Conservation (phyloP, 2,797 vertebrate genomes). For the Botia almorhae region DNA sequence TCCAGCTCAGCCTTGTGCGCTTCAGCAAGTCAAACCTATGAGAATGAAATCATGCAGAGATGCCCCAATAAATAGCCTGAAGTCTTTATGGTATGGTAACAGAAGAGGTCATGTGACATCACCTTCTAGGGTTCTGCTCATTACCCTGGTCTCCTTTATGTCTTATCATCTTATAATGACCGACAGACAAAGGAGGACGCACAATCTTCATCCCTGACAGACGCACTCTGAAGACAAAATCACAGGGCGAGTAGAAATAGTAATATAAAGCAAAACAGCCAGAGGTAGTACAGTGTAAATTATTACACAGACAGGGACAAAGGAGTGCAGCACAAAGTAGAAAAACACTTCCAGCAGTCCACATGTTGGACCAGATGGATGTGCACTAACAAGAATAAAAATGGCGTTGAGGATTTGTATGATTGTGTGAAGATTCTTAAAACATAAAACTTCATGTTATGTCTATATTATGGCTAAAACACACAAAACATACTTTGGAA, state of each 20-base stretch:
- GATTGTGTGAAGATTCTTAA: background rate
- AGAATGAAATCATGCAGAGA: constrained; percentile 1
- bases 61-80: background rate
- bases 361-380: constrained; percentile 26
- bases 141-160: constrained; percentile 93
- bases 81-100: background rate
- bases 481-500: background rate
- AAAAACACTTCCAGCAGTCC: constrained; percentile 12
- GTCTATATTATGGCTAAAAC: background rate
- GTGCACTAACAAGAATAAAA: background rate
- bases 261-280: constrained; percentile 8
- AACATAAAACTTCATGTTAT: constrained; percentile 9
- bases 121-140: constrained; percentile 95
- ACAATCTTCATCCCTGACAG: constrained; percentile 96
- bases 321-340: constrained; percentile 7
- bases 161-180: constrained; percentile 98
- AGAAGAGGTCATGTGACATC: constrained; percentile 12
- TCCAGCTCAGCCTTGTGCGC: constrained; percentile 91
- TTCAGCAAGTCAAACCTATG: constrained; percentile 92
- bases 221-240: constrained; percentile 80
- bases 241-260: constrained; percentile 24
- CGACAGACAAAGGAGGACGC: constrained; percentile 89
- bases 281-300: constrained; percentile 9
- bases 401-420: constrained; percentile 7
- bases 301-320: constrained; percentile 21